Base-by-base conservation (phyloP, 2,888 invertebrate genomes). In the Neelides folsomi region DNA sequence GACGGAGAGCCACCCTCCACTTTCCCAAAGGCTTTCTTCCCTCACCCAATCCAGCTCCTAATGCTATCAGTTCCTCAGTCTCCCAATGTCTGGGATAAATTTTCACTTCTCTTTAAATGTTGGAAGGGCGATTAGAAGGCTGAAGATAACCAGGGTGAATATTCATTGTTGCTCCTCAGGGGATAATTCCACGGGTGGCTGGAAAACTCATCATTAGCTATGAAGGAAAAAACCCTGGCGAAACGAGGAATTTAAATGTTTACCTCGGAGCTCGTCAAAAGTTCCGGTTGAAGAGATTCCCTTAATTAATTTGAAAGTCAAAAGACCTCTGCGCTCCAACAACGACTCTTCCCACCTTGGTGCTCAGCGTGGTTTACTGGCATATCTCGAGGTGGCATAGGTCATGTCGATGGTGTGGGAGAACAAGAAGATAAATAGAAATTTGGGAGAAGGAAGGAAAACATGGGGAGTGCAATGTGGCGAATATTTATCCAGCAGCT, bases 401-500 rank as follows among this genome's bases (percentile, higher is more conserved):
- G 27, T 27, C 27, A 27, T 27, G 27, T 27, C 27, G 27, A 50
- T 27, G 50, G 37, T 2, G 15, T 39, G 34, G 34, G n/a, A n/a
- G n/a, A n/a, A n/a, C n/a, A n/a, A 50, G 51, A 53, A 52, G 53
- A 53, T 56, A 56, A 56, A 56, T 56, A 56, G 53, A 53, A 56
- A 53, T 56, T 52, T 52, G 52, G 49, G 53, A 47, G 47, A 38
- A 38, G 44, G 47, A 56, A 56, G 52, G 56, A 56, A 56, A 56
- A 54, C 56, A 56, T 48, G 41, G 42, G 27, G 7, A 27, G 27
- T 27, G 27, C 46, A 47, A 42, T 55, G 47, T 48, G 50, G 48
- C 51, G 36, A 56, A 56, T 56, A 56, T 56, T 56, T 56, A 56
- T 52, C 51, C 49, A 56, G 51, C 53, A 56, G 56, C 56, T 56